Evolutionary conservation across 2,797 vertebrate species (phyloP).

Genomic region (Propithecus perrieri): DNA sequence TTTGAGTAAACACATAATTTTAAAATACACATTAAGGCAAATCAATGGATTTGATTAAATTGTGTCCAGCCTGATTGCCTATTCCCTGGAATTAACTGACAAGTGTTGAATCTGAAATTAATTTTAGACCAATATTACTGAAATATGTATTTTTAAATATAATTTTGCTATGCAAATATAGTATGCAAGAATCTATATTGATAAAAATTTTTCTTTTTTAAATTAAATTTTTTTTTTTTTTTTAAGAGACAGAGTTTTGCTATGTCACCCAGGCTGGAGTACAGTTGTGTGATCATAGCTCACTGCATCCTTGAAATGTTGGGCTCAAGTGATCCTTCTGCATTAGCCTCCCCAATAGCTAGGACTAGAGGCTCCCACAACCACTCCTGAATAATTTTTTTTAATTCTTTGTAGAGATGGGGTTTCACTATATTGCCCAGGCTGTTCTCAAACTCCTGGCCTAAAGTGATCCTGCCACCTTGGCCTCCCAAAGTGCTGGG

Average conservation of each 20-base stretch:
- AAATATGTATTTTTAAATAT: not conserved
- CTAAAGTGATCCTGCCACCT: no score
- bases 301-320: not conserved
- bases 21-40: constrained; percentile 15
- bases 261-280: not conserved
- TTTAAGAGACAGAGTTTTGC: not conserved
- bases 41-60: constrained; percentile 39
- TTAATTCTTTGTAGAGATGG: not conserved
- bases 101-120: constrained; percentile 47
- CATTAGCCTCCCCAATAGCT: not conserved
- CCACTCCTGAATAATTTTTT: not conserved
- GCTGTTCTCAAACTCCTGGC: not conserved
- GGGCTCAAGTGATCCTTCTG: not conserved
- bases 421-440: not conserved
- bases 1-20: constrained; percentile 55
- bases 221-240: not conserved
- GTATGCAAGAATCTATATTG: not conserved
- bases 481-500: not conserved
- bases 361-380: not conserved
- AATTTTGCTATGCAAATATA: not conserved
- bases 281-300: not conserved
- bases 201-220: not conserved
- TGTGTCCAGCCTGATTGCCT: constrained; percentile 51
- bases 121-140: not conserved
- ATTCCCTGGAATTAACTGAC: constrained; percentile 57